These are phyloP conservation scores for Perithous albicinctus DNA, from an alignment of 2,888 invertebrate genomes.

Conservation along the genomic window DNA sequence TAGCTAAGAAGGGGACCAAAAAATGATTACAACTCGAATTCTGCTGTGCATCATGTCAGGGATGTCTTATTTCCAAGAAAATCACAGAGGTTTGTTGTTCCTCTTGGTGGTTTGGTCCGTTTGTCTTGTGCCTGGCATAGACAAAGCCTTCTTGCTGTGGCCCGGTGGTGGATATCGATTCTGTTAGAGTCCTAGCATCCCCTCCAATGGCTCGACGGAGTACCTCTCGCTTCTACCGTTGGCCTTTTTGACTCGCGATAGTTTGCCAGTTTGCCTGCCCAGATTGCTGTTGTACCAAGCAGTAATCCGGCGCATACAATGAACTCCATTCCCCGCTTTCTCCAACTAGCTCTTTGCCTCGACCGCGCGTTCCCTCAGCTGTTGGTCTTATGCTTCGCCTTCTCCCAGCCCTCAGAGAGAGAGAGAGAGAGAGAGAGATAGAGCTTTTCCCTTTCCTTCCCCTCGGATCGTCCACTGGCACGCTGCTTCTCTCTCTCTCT, in stretches of 20 bases:
- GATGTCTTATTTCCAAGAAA: constrained; percentile 14
- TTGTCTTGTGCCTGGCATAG: constrained; percentile 38
- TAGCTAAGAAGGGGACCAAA: background rate
- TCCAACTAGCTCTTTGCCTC: constrained; percentile 40
- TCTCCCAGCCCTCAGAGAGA: constrained; percentile 19
- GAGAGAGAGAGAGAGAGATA: too few species aligned
- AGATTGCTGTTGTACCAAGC: constrained; percentile 73
- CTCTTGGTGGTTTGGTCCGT: constrained; percentile 13
- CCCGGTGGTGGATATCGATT: constrained; percentile 63
- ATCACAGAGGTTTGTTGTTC: constrained; percentile 6
- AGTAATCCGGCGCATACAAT: constrained; percentile 76
- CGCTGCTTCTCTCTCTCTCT: constrained; percentile 15
- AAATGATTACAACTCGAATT: background rate
- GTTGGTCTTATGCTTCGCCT: constrained; percentile 34
- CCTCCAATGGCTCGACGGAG: constrained; percentile 24
- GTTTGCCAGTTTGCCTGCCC: constrained; percentile 71
- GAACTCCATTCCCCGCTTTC: constrained; percentile 71
- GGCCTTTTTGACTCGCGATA: constrained; percentile 69
- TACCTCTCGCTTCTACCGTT: constrained; percentile 47
- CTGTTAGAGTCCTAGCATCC: constrained; percentile 30
- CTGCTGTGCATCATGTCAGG: background rate
- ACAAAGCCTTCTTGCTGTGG: constrained; percentile 49
- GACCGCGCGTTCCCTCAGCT: constrained; percentile 19
- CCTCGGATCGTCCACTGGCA: background rate
- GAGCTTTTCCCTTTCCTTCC: constrained; percentile 24